Evolutionary conservation across 2,113 vertebrate species (phyloP).

Genomic region (Leucopsar rothschildi): DNA sequence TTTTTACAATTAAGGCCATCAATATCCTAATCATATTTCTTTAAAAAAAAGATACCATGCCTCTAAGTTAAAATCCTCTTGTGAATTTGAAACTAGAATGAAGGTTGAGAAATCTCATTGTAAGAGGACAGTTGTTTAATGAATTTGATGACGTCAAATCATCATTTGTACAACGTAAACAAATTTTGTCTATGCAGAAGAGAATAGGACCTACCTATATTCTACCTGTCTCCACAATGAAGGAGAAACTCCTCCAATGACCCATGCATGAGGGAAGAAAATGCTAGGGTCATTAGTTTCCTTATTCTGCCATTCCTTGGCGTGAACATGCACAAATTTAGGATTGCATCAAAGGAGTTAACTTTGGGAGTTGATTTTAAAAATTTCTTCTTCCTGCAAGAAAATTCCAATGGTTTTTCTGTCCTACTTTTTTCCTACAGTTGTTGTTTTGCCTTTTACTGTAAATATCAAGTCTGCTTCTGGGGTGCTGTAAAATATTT

Average conservation of each 20-base stretch:
- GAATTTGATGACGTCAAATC: background rate
- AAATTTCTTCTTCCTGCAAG: background rate
- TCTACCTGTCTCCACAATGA: background rate
- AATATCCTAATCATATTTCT: background rate
- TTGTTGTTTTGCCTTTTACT: background rate
- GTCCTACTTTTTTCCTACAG: background rate
- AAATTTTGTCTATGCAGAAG: background rate
- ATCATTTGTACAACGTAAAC: background rate
- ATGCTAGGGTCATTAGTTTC: background rate
- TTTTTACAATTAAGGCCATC: background rate
- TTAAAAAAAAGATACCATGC: background rate
- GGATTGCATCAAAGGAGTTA: background rate
- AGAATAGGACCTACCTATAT: background rate
- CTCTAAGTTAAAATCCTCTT: background rate
- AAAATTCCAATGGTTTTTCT: background rate
- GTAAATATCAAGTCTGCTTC: background rate
- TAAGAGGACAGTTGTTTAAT: background rate
- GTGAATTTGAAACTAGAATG: background rate
- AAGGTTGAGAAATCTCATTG: background rate
- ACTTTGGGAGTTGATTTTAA: background rate
- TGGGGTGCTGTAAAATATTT: background rate
- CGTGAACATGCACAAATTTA: background rate
- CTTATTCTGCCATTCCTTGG: background rate
- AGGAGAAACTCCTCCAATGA: background rate
- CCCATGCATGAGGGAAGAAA: rapidly evolving